These are phyloP conservation scores for Steinernema feltiae DNA, from an alignment of 1,140 invertebrate species.

Conservation along the genomic window DNA sequence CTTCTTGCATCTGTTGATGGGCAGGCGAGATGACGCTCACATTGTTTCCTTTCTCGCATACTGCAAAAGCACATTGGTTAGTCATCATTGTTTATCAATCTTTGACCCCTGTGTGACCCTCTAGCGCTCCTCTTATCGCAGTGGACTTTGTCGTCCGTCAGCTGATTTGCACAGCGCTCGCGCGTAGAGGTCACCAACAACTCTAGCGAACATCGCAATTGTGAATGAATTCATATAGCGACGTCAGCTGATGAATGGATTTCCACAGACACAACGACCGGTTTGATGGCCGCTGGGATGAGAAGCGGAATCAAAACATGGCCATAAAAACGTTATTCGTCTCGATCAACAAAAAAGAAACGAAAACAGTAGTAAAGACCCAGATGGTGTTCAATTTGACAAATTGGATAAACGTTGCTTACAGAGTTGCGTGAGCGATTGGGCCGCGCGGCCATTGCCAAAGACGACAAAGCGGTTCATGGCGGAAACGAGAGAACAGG, in stretches of 20 bases:
- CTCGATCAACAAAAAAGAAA: background rate
- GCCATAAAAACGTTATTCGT: background rate
- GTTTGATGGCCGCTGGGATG: background rate
- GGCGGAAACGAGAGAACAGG: background rate
- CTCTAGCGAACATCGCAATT: too few relatives aligned
- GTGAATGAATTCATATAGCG: too few relatives aligned
- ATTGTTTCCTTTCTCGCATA: background rate
- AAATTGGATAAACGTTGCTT: background rate
- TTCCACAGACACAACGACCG: background rate
- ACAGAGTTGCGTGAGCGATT: background rate
- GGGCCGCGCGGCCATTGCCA: background rate
- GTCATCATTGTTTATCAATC: background rate
- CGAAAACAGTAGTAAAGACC: too few relatives aligned
- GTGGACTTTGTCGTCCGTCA: too few relatives aligned
- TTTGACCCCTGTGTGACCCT: background rate
- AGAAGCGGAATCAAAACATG: background rate
- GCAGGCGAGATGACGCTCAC: background rate
- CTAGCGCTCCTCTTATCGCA: background rate
- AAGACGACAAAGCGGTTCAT: slow-evolving; percentile 9
- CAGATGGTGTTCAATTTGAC: too few relatives aligned
- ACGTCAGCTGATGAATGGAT: background rate
- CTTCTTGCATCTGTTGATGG: background rate
- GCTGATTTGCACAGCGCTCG: too few relatives aligned
- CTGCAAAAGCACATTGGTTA: background rate
- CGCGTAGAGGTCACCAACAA: too few relatives aligned